These are phyloP conservation scores for Falco cherrug DNA, from an alignment of 2,797 vertebrate species.

Conservation along the genomic window DNA sequence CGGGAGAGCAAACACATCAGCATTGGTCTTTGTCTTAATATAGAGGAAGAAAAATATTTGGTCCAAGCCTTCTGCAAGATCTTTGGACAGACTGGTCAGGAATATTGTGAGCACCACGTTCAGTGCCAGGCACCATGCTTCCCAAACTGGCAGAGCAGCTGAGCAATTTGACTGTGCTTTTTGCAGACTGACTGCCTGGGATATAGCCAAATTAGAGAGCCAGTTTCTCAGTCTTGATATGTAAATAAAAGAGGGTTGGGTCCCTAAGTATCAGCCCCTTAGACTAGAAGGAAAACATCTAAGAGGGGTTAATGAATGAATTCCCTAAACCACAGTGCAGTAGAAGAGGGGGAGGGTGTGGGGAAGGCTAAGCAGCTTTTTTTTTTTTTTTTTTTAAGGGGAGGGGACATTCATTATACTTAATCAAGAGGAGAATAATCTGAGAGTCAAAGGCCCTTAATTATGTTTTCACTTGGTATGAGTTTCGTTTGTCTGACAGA, in stretches of 20 bases:
- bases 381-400: background rate
- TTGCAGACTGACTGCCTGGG: constrained; percentile 30
- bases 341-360: too few relatives aligned
- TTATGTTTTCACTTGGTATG: constrained; percentile 35
- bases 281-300: background rate
- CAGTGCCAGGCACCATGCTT: background rate
- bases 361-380: background rate
- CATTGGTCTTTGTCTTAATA: background rate
- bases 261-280: constrained; percentile 1
- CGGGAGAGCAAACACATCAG: background rate
- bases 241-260: constrained; percentile 30
- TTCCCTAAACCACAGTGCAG: background rate
- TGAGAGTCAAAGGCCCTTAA: constrained; percentile 40
- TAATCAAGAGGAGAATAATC: constrained; percentile 17
- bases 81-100: background rate
- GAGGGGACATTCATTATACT: background rate
- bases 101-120: background rate
- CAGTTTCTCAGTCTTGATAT: constrained; percentile 15
- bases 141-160: constrained; percentile 9
- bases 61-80: background rate
- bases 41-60: background rate
- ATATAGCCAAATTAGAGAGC: constrained; percentile 42
- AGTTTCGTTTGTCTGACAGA: background rate
- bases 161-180: constrained; percentile 43
- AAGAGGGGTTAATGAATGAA: background rate